phyloP scores from a whole-genome alignment of 2,888 invertebrate genomes.

The Ophioninae sp. region DNA sequence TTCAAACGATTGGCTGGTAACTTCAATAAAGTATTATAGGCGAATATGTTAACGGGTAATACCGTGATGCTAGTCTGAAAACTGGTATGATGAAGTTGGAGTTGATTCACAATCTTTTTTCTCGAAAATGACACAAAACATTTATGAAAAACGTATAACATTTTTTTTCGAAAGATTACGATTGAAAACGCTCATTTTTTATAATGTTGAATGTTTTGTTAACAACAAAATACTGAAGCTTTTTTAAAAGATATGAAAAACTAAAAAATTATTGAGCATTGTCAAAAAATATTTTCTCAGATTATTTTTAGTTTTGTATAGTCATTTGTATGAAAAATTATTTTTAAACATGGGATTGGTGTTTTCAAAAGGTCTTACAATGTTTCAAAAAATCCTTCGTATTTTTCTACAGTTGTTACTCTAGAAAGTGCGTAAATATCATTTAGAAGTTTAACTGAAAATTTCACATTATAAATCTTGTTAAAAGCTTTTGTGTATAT shows the following conservation, averaged over 20 bases:
- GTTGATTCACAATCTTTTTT: not conserved
- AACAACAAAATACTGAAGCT: too few relatives aligned
- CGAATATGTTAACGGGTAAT: not conserved
- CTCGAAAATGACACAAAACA: not conserved
- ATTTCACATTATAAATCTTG: not conserved
- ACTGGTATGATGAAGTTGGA: not conserved
- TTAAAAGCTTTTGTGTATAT: not conserved
- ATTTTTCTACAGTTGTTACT: not conserved
- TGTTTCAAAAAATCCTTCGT: not conserved
- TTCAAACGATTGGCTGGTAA: not conserved
- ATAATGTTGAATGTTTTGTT: too few relatives aligned
- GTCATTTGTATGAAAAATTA: too few relatives aligned
- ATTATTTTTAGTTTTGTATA: not conserved
- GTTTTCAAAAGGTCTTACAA: not conserved
- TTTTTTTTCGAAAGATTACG: not conserved
- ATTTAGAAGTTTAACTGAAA: not conserved
- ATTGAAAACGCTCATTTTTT: not conserved
- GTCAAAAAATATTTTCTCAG: not conserved
- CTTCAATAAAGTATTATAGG: not conserved
- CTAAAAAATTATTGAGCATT: not conserved
- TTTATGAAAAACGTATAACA: not conserved
- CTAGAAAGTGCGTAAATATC: not conserved
- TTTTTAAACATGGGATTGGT: too few relatives aligned
- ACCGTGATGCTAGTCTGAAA: not conserved
- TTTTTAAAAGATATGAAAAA: not conserved